Percentiles rank a stretch among this genome's conserved stretches.
Conservation (phyloP, 2,797 vertebrate species). For the Falco berigora region DNA sequence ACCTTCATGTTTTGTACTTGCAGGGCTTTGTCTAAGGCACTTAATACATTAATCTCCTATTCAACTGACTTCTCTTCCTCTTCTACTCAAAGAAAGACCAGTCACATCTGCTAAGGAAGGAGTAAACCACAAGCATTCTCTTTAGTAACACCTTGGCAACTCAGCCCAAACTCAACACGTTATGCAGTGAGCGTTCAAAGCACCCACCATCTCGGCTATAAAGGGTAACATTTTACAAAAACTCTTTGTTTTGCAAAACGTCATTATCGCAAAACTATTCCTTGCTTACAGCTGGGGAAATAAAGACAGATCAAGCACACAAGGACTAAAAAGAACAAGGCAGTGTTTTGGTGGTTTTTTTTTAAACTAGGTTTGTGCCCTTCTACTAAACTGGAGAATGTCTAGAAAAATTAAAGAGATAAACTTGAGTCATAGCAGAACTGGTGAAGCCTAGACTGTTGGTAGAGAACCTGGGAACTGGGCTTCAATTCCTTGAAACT, state of each 20-base stretch:
- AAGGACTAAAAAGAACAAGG: not conserved
- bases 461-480: not conserved
- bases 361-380: not conserved
- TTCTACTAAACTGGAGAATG: no score
- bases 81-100: not conserved
- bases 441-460: not conserved
- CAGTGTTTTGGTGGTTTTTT: not conserved
- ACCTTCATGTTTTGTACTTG: not conserved
- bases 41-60: not conserved
- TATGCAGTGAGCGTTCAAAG: rapidly evolving
- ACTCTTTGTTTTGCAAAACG: not conserved
- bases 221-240: not conserved
- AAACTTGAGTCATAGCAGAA: not conserved
- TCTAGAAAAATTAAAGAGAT: not conserved
- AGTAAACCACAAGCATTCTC: not conserved
- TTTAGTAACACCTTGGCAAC: not conserved
- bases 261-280: not conserved
- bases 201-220: not conserved
- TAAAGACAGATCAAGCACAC: not conserved
- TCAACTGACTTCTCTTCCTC: not conserved
- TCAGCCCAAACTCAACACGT: not conserved
- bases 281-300: not conserved
- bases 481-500: not conserved
- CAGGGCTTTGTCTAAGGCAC: not conserved
- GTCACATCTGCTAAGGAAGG: not conserved